Conservation (phyloP, 2,797 vertebrate species). For the Danionella dracula region DNA sequence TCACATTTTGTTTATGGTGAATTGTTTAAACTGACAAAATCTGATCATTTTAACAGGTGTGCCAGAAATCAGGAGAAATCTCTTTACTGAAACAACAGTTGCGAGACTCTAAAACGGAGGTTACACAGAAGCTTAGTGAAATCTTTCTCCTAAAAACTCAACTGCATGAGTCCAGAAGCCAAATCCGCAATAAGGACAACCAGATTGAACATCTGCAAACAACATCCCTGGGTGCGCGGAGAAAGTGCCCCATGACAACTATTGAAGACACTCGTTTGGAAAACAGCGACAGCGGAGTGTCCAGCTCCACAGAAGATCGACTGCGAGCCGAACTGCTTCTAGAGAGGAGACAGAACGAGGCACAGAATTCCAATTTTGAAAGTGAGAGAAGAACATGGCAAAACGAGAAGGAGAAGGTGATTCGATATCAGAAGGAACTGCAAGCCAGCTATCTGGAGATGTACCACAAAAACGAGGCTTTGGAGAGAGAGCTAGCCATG, state of each 20-base stretch:
- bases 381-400: conserved; percentile 90
- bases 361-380: conserved; percentile 86
- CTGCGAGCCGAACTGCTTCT: conserved; percentile 88
- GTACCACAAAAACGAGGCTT: conserved; percentile 83
- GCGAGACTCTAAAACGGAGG: conserved; percentile 88
- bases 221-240: conserved; percentile 60
- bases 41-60: conserved; percentile 75
- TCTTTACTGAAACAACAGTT: conserved; percentile 94
- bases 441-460: conserved; percentile 96
- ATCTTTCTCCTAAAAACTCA: conserved; percentile 92
- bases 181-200: conserved; percentile 75
- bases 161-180: conserved; percentile 77
- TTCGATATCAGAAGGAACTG: conserved; percentile 96
- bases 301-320: conserved; percentile 71
- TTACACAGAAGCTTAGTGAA: conserved; percentile 89
- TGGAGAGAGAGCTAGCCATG: conserved; percentile 80
- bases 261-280: conserved; percentile 21
- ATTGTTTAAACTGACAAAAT: no score
- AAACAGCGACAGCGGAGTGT: conserved; percentile 45
- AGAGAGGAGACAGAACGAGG: conserved; percentile 88
- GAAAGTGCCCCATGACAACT: conserved; percentile 44
- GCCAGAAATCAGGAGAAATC: conserved; percentile 95
- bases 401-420: conserved; percentile 94
- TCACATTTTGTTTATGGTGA: no score
- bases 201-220: conserved; percentile 79